phyloP scores from a whole-genome alignment of 2,113 vertebrate genomes.

The Sminthopsis crassicaudata region DNA sequence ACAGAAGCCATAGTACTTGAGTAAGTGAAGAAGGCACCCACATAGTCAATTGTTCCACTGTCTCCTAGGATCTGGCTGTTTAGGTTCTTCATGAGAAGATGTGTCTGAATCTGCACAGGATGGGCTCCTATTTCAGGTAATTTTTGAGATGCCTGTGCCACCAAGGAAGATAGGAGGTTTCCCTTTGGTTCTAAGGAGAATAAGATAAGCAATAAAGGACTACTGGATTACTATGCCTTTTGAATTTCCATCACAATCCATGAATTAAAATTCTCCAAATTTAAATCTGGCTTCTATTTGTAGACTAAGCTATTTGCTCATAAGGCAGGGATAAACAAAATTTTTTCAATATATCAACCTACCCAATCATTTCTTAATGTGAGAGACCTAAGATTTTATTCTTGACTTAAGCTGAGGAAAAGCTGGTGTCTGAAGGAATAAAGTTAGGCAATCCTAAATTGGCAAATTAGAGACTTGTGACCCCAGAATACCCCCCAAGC shows the following conservation, averaged over 20 bases:
- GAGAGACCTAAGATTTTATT: neutral
- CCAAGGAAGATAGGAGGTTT: slow-evolving; percentile 84
- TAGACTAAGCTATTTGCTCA: neutral
- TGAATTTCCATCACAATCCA: slow-evolving; percentile 7
- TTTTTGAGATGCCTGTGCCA: slow-evolving; percentile 91
- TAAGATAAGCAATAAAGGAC: slow-evolving; percentile 2
- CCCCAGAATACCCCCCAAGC: slow-evolving; percentile 86
- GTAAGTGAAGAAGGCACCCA: slow-evolving; percentile 91
- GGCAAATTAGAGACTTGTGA: slow-evolving; percentile 80
- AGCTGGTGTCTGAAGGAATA: slow-evolving; percentile 32
- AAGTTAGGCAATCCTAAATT: neutral
- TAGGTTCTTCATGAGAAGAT: slow-evolving; percentile 89
- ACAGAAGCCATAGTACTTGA: slow-evolving; percentile 89
- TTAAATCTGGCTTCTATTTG: neutral
- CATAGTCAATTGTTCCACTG: slow-evolving; percentile 82
- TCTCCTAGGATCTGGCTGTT: slow-evolving; percentile 80
- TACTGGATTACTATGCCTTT: slow-evolving; percentile 4
- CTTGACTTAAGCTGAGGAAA: slow-evolving; percentile 5
- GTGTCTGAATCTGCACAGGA: slow-evolving; percentile 88
- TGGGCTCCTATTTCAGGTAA: slow-evolving; percentile 89
- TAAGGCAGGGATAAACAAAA: slow-evolving; percentile 12
- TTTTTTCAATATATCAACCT: neutral
- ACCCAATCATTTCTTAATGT: neutral
- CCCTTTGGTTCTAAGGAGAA: slow-evolving; percentile 83
- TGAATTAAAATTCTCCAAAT: neutral